phyloP scores from a whole-genome alignment of 2,888 invertebrate species.

The Hemistola chrysoprasaria region DNA sequence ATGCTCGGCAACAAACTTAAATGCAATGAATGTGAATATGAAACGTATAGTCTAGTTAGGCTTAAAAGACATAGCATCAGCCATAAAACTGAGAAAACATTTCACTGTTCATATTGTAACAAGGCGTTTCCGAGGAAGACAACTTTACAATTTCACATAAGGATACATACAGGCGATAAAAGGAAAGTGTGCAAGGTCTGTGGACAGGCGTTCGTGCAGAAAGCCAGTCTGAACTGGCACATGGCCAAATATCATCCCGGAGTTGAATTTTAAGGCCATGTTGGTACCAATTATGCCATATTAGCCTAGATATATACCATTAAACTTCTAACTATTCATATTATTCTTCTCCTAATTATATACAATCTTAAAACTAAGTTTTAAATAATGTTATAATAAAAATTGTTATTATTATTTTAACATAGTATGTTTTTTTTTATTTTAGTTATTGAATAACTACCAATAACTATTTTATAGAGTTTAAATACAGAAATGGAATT shows the following conservation, averaged over 20 bases:
- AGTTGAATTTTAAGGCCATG: constrained; percentile 45
- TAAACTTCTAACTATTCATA: too few relatives aligned
- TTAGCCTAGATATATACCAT: too few relatives aligned
- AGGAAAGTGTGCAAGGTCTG: constrained; percentile 60
- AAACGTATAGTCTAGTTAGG: constrained; percentile 45
- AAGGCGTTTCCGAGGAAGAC: constrained; percentile 65
- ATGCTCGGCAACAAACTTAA: constrained; percentile 62
- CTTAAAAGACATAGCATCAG: constrained; percentile 61
- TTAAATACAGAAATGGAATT: too few relatives aligned
- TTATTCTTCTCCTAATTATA: too few relatives aligned
- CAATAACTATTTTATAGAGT: too few relatives aligned
- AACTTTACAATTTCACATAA: constrained; percentile 54
- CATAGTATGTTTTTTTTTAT: too few relatives aligned
- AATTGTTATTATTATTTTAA: too few relatives aligned
- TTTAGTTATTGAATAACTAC: too few relatives aligned
- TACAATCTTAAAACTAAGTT: too few relatives aligned
- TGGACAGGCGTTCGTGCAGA: constrained; percentile 68
- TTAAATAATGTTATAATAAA: too few relatives aligned
- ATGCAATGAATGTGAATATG: constrained; percentile 61
- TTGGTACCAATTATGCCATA: background rate
- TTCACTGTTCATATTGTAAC: constrained; percentile 64
- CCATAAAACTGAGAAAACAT: constrained; percentile 63
- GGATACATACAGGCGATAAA: constrained; percentile 66
- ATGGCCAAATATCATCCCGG: constrained; percentile 69
- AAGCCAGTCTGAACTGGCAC: constrained; percentile 69